Conservation (phyloP, 2,888 invertebrate genomes). For the Carcina quercana region DNA sequence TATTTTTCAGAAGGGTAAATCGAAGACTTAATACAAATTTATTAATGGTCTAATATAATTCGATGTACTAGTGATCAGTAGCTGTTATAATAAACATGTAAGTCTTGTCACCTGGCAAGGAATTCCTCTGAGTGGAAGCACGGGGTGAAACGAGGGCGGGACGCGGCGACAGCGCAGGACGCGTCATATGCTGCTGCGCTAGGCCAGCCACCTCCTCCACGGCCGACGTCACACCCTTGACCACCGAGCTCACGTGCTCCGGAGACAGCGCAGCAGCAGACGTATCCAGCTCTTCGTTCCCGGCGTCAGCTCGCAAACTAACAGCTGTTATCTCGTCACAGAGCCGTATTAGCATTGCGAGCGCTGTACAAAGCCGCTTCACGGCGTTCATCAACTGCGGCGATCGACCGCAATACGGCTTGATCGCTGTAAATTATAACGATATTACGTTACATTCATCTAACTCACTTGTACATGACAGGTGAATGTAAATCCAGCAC, state of each 20-base stretch:
- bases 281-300: conserved; percentile 48
- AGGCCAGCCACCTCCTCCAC: conserved; percentile 77
- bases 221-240: conserved; percentile 53
- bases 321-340: conserved; percentile 92
- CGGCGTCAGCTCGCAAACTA: conserved; percentile 76
- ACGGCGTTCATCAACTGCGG: conserved; percentile 85
- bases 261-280: conserved; percentile 50
- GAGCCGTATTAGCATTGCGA: conserved; percentile 90
- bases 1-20: too few species aligned
- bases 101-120: conserved; percentile 50
- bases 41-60: too few species aligned
- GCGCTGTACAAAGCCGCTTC: conserved; percentile 88
- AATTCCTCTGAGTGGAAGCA: conserved; percentile 67
- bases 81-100: conserved; percentile 3
- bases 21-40: too few species aligned
- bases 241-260: conserved; percentile 56
- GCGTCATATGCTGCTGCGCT: conserved; percentile 87
- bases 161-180: conserved; percentile 63
- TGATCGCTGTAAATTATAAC: conserved; percentile 55
- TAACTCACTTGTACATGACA: too few species aligned
- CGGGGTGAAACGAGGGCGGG: conserved; percentile 62
- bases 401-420: conserved; percentile 72
- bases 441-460: too few species aligned
- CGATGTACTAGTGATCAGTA: too few species aligned
- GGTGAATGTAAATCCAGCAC: too few species aligned